A percentile compares a stretch with the other conserved stretches of the same genome.
phyloP scores from a whole-genome alignment of 2,113 vertebrate species.

The mouse (Mus musculus) region GRCm39 chr10:17957001-17957500 shows the following conservation, averaged over 20 bases:
- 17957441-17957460: not conserved
- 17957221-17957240: not conserved
- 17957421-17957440: not conserved
- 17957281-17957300: slow-evolving; percentile 24
- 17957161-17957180: not conserved
- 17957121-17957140: not conserved
- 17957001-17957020: not conserved
- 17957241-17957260: not conserved
- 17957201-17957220: slow-evolving; percentile 6
- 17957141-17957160: not conserved
- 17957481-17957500: not conserved
- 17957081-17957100: not conserved
- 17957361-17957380: not conserved
- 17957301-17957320: slow-evolving; percentile 7
- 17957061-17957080: not conserved
- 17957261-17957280: not conserved
- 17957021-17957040: not conserved
- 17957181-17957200: slow-evolving; percentile 1
- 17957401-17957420: not conserved
- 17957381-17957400: not conserved
- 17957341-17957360: not conserved
- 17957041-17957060: not conserved
- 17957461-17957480: not conserved
- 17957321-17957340: slow-evolving; percentile 17
- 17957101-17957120: not conserved